Conservation (phyloP, 2,797 vertebrate species). For the Lates japonicus region DNA sequence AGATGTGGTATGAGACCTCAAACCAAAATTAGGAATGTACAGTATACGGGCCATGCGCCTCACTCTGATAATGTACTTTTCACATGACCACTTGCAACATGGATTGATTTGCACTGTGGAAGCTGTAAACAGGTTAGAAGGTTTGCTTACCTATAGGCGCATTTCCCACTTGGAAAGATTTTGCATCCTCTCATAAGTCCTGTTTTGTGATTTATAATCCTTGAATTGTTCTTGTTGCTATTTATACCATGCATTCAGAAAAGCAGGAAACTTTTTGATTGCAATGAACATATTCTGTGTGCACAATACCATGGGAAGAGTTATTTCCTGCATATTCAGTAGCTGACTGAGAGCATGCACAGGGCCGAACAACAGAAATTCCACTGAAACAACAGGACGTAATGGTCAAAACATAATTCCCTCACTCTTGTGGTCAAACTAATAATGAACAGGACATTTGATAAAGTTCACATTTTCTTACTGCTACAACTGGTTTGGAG, state of each 20-base stretch:
- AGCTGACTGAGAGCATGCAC: conserved; percentile 52
- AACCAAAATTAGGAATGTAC: conserved; percentile 77
- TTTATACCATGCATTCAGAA: conserved; percentile 75
- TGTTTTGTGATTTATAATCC: conserved; percentile 72
- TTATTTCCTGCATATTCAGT: conserved; percentile 71
- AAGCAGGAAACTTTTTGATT: conserved; percentile 84
- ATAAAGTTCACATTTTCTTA: conserved; percentile 17
- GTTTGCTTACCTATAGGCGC: conserved; percentile 69
- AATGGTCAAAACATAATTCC: conserved; percentile 44
- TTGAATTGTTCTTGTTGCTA: conserved; percentile 82
- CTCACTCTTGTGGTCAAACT: conserved; percentile 25
- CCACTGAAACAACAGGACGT: conserved; percentile 47
- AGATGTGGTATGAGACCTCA: conserved; percentile 78
- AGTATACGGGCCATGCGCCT: conserved; percentile 56
- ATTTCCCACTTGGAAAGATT: conserved; percentile 58
- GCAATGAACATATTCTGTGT: conserved; percentile 67
- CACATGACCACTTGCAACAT: conserved; percentile 9
- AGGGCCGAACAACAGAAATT: conserved; percentile 39
- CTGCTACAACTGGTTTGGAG: conserved; percentile 26
- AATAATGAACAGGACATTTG: conserved; percentile 24
- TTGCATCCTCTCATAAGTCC: conserved; percentile 61
- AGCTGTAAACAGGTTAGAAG: conserved; percentile 53
- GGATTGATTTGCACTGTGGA: conserved; percentile 38
- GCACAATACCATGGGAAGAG: conserved; percentile 75
- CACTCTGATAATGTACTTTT: conserved; percentile 56